phyloP scores from a whole-genome alignment of 2,797 vertebrate genomes.

The Taeniopygia guttata region DNA sequence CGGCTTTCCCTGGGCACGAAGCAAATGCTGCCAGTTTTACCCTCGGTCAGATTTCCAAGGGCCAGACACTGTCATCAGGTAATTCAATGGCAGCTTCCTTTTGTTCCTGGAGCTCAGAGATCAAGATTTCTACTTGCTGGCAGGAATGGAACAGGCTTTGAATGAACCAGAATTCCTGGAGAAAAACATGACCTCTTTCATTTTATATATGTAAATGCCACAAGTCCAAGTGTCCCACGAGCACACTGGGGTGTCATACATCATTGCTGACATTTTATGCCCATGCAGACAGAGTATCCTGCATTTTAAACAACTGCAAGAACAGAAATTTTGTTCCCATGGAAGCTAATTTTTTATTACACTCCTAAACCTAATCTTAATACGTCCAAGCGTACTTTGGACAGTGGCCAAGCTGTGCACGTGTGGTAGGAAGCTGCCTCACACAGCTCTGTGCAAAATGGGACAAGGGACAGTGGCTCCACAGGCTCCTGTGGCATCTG shows the following conservation, averaged over 20 bases:
- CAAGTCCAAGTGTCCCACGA: not conserved
- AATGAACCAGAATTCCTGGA: not conserved
- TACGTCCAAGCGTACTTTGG: constrained; percentile 51
- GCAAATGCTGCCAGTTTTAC: not conserved
- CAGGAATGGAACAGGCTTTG: not conserved
- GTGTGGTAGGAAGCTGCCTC: constrained; percentile 8
- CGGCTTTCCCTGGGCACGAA: not conserved
- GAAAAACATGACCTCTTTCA: not conserved
- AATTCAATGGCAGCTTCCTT: not conserved
- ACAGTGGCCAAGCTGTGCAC: not conserved
- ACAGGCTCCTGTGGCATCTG: not conserved
- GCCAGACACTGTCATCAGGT: not conserved
- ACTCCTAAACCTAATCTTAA: constrained; percentile 20
- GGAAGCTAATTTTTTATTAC: constrained; percentile 10
- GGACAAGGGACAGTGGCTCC: not conserved
- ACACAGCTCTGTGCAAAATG: not conserved
- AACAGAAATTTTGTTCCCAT: constrained; percentile 12
- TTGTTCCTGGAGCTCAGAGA: not conserved
- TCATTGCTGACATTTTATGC: not conserved
- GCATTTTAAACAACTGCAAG: not conserved
- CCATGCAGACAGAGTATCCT: not conserved
- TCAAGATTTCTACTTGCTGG: not conserved
- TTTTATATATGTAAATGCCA: not conserved
- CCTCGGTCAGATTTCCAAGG: not conserved
- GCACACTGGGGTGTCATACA: accelerated